Evolutionary conservation across 2,888 invertebrate species (phyloP).

Genomic region (Oligia latruncula): DNA sequence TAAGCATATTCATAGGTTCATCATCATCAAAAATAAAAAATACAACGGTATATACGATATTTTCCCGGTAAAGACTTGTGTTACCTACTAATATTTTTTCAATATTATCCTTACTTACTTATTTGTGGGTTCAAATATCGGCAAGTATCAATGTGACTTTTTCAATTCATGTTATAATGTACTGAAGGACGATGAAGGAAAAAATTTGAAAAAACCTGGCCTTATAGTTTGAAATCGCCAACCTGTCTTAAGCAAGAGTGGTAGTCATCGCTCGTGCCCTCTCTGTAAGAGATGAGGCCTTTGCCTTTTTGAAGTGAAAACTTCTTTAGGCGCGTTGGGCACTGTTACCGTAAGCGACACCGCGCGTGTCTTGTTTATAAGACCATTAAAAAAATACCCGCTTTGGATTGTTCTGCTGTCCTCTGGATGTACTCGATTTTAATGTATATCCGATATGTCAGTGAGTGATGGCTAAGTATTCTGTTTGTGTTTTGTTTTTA

Average conservation of each 20-base stretch:
- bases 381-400: too few relatives aligned
- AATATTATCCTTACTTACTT: not conserved
- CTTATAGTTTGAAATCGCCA: not conserved
- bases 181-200: not conserved
- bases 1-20: not conserved
- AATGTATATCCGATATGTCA: too few relatives aligned
- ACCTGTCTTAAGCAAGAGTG: not conserved
- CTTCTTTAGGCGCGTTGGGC: too few relatives aligned
- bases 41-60: not conserved
- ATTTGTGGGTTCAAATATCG: not conserved
- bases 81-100: not conserved
- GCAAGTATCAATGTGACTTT: not conserved
- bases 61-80: not conserved
- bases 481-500: too few relatives aligned
- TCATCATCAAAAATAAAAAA: not conserved
- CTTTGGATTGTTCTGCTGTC: too few relatives aligned
- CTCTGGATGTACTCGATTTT: too few relatives aligned
- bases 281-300: not conserved
- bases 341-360: too few relatives aligned
- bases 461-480: too few relatives aligned
- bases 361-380: too few relatives aligned
- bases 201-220: not conserved
- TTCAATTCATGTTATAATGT: not conserved
- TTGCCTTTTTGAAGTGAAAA: too few relatives aligned
- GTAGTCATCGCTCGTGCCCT: not conserved